Conservation (phyloP, 2,113 vertebrate species). For the Aegithalos caudatus region DNA sequence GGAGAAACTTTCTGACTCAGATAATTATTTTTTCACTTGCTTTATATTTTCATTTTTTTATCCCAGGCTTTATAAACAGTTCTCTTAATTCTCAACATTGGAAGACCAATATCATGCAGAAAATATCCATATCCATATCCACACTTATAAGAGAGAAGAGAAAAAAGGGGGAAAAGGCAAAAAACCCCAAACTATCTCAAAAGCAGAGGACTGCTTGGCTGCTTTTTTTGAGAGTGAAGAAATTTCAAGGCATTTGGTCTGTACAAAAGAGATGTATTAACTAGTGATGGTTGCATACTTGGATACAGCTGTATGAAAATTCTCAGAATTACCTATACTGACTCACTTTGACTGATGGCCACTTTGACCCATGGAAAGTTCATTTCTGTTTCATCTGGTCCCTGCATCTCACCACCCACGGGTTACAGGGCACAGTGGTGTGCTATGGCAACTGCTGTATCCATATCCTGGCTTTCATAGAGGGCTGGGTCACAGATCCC, state of each 20-base stretch:
- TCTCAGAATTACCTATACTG: neutral
- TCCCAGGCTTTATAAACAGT: neutral
- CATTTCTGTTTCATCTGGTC: neutral
- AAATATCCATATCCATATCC: neutral
- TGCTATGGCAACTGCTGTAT: neutral
- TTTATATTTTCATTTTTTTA: neutral
- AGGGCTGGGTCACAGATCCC: neutral
- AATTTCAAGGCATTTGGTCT: neutral
- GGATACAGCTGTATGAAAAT: neutral
- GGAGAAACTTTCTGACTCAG: neutral
- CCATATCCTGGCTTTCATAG: fast-evolving
- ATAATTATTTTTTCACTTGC: neutral
- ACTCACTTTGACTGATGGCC: neutral
- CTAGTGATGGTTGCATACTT: neutral
- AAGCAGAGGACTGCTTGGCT: neutral
- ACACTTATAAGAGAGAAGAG: neutral
- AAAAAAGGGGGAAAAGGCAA: fast-evolving
- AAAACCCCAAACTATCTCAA: neutral
- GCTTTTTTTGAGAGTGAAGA: neutral
- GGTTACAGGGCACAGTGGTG: neutral
- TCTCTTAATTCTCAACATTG: neutral
- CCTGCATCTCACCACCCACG: fast-evolving
- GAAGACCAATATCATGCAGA: neutral
- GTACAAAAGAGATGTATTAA: neutral
- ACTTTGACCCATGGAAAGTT: fast-evolving